phyloP scores from a whole-genome alignment of 1,140 invertebrate species.

The Amyelois transitella region DNA sequence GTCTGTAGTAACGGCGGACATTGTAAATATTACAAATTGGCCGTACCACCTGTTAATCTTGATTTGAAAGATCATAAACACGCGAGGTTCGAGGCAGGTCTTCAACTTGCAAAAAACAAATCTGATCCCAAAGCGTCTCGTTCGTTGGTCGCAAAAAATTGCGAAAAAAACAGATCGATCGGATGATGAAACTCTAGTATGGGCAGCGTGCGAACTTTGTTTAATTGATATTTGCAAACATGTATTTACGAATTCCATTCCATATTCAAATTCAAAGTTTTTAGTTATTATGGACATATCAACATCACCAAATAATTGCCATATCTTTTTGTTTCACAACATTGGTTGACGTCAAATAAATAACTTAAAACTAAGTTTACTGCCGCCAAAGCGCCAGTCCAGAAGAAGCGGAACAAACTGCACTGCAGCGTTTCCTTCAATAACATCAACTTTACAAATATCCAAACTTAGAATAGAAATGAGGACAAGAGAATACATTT shows the following conservation, averaged over 20 bases:
- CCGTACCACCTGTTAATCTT: constrained; percentile 7
- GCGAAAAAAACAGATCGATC: constrained; percentile 1
- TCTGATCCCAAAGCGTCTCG: constrained; percentile 11
- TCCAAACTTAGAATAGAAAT: too few species aligned
- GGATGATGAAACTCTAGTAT: constrained; percentile 5
- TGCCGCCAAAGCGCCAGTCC: too few species aligned
- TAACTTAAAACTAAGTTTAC: too few species aligned
- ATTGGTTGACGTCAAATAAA: too few species aligned
- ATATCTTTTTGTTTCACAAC: too few species aligned
- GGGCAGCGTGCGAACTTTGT: constrained; percentile 11
- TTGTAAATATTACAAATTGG: constrained; percentile 4
- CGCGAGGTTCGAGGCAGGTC: not conserved
- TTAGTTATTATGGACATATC: too few species aligned
- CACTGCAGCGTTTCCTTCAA: too few species aligned
- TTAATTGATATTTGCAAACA: constrained; percentile 17
- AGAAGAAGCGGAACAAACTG: too few species aligned
- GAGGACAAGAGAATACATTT: too few species aligned
- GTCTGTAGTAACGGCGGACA: not conserved
- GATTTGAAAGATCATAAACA: constrained; percentile 9
- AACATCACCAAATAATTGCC: too few species aligned
- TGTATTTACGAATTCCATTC: not conserved
- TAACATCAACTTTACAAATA: too few species aligned
- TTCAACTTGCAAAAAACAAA: constrained; percentile 5
- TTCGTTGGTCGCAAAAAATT: constrained; percentile 7
- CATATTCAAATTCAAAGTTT: too few species aligned